Conservation (phyloP, 2,797 vertebrate genomes). For the Gymnoscopelus microlampas region DNA sequence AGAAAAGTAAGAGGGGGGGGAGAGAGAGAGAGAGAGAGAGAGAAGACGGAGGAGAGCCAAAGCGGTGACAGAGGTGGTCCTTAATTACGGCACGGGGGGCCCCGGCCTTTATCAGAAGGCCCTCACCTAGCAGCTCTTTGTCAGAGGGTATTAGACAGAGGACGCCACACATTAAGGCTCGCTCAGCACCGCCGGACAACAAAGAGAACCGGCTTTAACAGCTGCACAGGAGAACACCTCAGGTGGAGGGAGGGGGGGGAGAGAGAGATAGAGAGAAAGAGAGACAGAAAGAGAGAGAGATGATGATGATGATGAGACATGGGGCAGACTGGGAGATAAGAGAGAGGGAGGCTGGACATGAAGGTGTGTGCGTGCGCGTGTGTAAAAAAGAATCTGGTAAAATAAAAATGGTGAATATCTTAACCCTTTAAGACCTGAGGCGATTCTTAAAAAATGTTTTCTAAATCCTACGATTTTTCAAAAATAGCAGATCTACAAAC, state of each 20-base stretch:
- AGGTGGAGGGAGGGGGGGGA: conserved; percentile 41
- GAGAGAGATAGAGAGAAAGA: not conserved
- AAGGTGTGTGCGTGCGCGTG: conserved; percentile 2
- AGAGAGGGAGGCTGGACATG: not conserved
- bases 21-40: conserved; percentile 9
- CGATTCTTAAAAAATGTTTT: no score
- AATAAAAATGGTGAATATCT: no score
- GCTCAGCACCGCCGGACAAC: conserved; percentile 80
- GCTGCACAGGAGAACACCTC: conserved; percentile 63
- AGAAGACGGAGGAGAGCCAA: conserved; percentile 34
- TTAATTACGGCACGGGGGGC: conserved; percentile 91
- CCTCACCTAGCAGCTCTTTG: conserved; percentile 91
- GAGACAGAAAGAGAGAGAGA: not conserved
- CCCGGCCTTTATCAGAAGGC: conserved; percentile 89
- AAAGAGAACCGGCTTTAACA: conserved; percentile 88
- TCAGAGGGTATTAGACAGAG: conserved; percentile 89
- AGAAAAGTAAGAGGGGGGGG: not conserved
- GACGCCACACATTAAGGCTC: conserved; percentile 90
- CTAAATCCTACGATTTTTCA: no score
- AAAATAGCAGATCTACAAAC: no score
- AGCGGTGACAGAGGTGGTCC: conserved; percentile 80
- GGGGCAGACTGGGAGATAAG: not conserved
- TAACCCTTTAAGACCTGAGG: no score
- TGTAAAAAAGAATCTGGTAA: no score
- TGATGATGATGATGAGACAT: not conserved